Percentiles rank a stretch among this genome's conserved stretches.
These are phyloP conservation scores for Clostera curtula DNA, from an alignment of 2,888 invertebrate species.

Conservation along the genomic window DNA sequence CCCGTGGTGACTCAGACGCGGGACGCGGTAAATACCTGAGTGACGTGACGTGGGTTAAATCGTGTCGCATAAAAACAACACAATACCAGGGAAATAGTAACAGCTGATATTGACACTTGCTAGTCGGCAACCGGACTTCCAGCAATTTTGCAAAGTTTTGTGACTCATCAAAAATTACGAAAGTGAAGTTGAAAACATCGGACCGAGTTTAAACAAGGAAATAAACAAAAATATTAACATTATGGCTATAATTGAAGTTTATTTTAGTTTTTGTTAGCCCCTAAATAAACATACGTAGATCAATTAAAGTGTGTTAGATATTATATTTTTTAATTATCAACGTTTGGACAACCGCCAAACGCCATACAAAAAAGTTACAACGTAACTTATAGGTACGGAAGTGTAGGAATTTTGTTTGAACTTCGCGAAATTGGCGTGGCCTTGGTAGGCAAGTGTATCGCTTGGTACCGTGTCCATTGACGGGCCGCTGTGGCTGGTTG, in stretches of 20 bases:
- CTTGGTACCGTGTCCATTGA: constrained; percentile 27
- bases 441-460: constrained; percentile 27
- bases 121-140: constrained; percentile 12
- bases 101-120: constrained; percentile 58
- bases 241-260: no score
- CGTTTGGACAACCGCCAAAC: constrained; percentile 23
- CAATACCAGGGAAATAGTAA: constrained; percentile 39
- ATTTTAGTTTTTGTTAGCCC: no score
- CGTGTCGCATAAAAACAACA: constrained; percentile 23
- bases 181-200: constrained; percentile 66
- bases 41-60: constrained; percentile 27
- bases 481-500: constrained; percentile 18
- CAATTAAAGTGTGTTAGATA: no score
- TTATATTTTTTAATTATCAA: constrained; percentile 6
- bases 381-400: constrained; percentile 21
- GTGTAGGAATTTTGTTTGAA: constrained; percentile 21
- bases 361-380: constrained; percentile 9
- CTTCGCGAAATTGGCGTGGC: constrained; percentile 23
- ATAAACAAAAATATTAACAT: constrained; percentile 39
- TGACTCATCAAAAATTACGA: constrained; percentile 73
- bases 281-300: no score
- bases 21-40: constrained; percentile 40
- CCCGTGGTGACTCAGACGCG: constrained; percentile 29
- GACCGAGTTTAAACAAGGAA: constrained; percentile 39
- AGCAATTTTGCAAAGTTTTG: no score